Conservation (phyloP, 2,797 vertebrate genomes). For the Pampus argenteus region DNA sequence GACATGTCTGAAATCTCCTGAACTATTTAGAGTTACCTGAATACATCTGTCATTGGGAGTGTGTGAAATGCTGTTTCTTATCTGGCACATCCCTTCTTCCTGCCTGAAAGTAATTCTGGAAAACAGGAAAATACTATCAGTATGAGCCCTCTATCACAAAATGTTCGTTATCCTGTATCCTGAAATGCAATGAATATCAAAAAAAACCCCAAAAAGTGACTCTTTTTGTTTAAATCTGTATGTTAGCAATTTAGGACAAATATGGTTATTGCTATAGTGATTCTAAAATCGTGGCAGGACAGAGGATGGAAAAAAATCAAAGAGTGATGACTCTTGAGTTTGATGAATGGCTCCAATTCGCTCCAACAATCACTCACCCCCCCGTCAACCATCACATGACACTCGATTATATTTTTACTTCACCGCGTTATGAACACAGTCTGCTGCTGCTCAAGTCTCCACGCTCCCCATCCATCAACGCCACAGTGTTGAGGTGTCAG, state of each 20-base stretch:
- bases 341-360: conserved; percentile 41
- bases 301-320: neutral
- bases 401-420: conserved; percentile 26
- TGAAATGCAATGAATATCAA: neutral
- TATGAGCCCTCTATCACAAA: neutral
- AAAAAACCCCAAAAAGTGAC: no score
- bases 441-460: neutral
- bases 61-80: neutral
- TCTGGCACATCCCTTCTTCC: neutral
- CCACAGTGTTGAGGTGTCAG: neutral
- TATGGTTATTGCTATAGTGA: neutral
- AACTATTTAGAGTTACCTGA: neutral
- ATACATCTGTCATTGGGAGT: neutral
- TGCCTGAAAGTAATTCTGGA: neutral
- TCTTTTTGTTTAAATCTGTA: neutral
- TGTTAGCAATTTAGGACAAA: neutral
- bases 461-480: conserved; percentile 35
- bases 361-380: conserved; percentile 16
- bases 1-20: neutral
- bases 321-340: conserved; percentile 14
- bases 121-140: neutral
- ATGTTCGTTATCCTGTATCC: neutral
- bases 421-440: conserved; percentile 19
- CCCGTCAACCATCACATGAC: neutral
- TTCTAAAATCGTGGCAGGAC: no score